Conservation (phyloP, 2,113 vertebrate genomes). For the Blennius ocellaris region DNA sequence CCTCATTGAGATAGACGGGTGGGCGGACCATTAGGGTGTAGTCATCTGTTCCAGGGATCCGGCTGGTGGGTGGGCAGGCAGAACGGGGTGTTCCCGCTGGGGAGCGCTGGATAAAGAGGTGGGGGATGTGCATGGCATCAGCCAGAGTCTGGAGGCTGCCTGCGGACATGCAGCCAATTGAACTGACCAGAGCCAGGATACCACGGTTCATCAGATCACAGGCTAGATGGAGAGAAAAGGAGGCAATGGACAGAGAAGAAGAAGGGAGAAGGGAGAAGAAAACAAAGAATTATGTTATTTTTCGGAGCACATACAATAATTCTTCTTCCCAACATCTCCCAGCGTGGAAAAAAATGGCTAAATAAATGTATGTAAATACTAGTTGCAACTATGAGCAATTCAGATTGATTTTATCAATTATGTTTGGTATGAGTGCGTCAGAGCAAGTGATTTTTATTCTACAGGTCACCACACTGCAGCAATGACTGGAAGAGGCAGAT, state of each 20-base stretch:
- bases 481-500: background rate
- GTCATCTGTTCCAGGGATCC: constrained; percentile 88
- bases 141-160: constrained; percentile 94
- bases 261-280: background rate
- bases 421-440: constrained; percentile 11
- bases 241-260: background rate
- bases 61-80: constrained; percentile 89
- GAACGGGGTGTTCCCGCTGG: constrained; percentile 91
- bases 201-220: constrained; percentile 99
- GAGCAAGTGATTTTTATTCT: constrained; percentile 18
- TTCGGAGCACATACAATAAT: background rate
- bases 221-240: constrained; percentile 82
- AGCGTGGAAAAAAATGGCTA: background rate
- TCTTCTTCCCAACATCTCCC: background rate
- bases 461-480: constrained; percentile 39
- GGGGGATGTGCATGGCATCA: constrained; percentile 98
- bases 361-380: background rate
- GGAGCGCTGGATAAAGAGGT: constrained; percentile 96
- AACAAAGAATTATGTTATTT: constrained; percentile 16
- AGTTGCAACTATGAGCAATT: background rate
- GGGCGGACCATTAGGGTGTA: constrained; percentile 97
- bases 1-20: constrained; percentile 95
- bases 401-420: constrained; percentile 10
- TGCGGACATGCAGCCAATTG: constrained; percentile 96
- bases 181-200: constrained; percentile 97